Percentiles rank a stretch among this genome's conserved stretches.
Conservation (phyloP, 2,888 invertebrate genomes). For the Diabrotica balteata region DNA sequence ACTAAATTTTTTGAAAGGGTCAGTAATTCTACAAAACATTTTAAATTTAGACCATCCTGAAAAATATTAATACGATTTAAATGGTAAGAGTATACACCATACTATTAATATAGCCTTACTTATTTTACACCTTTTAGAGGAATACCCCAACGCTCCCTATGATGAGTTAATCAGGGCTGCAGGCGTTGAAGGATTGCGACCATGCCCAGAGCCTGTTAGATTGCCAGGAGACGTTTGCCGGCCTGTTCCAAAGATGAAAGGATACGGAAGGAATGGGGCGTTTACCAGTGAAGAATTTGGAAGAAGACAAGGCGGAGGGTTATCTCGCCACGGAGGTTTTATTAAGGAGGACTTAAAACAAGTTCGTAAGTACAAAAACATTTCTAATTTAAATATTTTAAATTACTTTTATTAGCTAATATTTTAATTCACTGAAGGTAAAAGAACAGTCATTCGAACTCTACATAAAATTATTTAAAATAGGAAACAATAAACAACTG, state of each 20-base stretch:
- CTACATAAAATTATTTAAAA: too few relatives aligned
- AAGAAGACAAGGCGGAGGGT: conserved; percentile 38
- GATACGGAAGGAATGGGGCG: conserved; percentile 46
- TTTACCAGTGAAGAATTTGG: conserved; percentile 8
- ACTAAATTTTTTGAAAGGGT: too few relatives aligned
- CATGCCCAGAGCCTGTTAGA: conserved; percentile 66
- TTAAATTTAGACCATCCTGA: too few relatives aligned
- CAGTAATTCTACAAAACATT: too few relatives aligned
- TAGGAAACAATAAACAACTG: too few relatives aligned
- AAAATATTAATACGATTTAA: too few relatives aligned
- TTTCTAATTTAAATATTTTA: too few relatives aligned
- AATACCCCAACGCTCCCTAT: conserved; percentile 66
- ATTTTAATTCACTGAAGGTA: too few relatives aligned
- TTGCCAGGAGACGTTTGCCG: conserved; percentile 68
- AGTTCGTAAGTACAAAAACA: conserved; percentile 5
- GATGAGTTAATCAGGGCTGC: conserved; percentile 66
- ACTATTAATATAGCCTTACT: neutral
- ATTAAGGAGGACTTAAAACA: conserved; percentile 19
- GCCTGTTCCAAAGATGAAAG: conserved; percentile 61
- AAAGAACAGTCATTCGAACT: too few relatives aligned
- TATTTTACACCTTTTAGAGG: conserved; percentile 48
- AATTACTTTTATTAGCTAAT: too few relatives aligned
- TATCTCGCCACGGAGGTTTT: conserved; percentile 24
- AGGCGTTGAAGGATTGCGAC: conserved; percentile 64
- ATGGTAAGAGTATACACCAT: too few relatives aligned